phyloP scores from a whole-genome alignment of 1,140 invertebrate species.

The Trachymyrmex septentrionalis region DNA sequence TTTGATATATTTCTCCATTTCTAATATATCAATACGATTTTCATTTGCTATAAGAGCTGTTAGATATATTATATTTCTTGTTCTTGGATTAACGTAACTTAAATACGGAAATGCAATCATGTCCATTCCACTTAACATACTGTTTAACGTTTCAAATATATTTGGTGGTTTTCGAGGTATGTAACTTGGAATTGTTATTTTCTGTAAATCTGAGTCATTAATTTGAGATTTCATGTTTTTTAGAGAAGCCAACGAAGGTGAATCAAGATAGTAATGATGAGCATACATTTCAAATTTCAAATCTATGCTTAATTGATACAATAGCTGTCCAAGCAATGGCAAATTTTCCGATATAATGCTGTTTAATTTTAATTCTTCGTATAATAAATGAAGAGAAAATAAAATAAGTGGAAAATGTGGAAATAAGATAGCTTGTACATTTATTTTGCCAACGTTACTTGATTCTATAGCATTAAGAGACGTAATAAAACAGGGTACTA shows the following conservation, averaged over 20 bases:
- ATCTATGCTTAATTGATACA: constrained; percentile 93
- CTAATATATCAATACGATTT: constrained; percentile 61
- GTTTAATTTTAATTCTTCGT: constrained; percentile 96
- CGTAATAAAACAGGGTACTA: constrained; percentile 71
- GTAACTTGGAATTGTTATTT: constrained; percentile 89
- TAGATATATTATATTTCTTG: constrained; percentile 91
- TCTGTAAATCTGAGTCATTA: constrained; percentile 87
- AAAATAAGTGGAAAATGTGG: constrained; percentile 91
- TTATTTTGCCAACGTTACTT: constrained; percentile 87
- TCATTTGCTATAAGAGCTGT: constrained; percentile 79
- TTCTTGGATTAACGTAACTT: constrained; percentile 90
- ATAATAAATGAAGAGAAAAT: constrained; percentile 94
- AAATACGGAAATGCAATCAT: constrained; percentile 90
- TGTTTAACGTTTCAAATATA: constrained; percentile 90
- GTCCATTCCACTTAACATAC: constrained; percentile 87
- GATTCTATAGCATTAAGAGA: constrained; percentile 68
- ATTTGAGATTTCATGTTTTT: constrained; percentile 83
- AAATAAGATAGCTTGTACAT: constrained; percentile 91
- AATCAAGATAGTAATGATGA: constrained; percentile 95
- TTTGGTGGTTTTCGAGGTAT: constrained; percentile 89
- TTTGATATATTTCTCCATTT: constrained; percentile 81
- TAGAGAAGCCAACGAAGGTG: constrained; percentile 88
- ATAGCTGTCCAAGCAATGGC: constrained; percentile 90
- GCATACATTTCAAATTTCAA: constrained; percentile 91
- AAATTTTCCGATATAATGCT: constrained; percentile 90